phyloP scores from a whole-genome alignment of 2,113 vertebrate genomes.

The Macrotis lagotis region DNA sequence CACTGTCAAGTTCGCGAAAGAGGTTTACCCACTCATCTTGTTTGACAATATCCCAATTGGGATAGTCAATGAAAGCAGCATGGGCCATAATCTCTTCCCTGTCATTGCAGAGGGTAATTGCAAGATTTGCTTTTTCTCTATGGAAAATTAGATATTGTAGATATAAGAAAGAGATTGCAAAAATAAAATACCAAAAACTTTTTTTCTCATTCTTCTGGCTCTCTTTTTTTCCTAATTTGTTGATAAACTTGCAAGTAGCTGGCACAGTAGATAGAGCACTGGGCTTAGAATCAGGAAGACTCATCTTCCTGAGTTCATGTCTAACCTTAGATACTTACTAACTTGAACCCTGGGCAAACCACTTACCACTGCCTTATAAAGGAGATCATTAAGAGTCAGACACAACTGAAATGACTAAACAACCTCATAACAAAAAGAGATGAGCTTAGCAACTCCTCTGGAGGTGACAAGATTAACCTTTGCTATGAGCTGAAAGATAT shows the following conservation, averaged over 20 bases:
- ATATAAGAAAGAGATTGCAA: slow-evolving; percentile 32
- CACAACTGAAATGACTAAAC: not conserved
- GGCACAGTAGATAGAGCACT: not conserved
- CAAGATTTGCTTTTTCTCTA: slow-evolving; percentile 94
- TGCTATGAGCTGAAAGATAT: not conserved
- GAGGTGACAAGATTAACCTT: not conserved
- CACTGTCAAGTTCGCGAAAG: slow-evolving; percentile 81
- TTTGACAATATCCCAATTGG: slow-evolving; percentile 85
- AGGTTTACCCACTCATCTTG: slow-evolving; percentile 88
- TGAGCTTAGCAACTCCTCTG: not conserved
- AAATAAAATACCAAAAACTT: not conserved
- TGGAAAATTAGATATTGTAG: slow-evolving; percentile 60
- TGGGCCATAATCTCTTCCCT: slow-evolving; percentile 87
- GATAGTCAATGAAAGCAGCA: slow-evolving; percentile 91
- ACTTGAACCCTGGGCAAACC: not conserved
- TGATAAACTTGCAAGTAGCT: not conserved
- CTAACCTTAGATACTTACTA: not conserved
- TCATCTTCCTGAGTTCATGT: not conserved
- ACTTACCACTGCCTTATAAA: not conserved
- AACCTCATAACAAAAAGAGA: not conserved
- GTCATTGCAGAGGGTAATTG: slow-evolving; percentile 88
- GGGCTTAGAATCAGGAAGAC: not conserved
- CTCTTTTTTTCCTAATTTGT: not conserved
- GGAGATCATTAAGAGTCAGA: not conserved
- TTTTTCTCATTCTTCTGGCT: not conserved